These are phyloP conservation scores for Euborellia annulipes DNA, from an alignment of 1,140 invertebrate genomes.

Conservation along the genomic window DNA sequence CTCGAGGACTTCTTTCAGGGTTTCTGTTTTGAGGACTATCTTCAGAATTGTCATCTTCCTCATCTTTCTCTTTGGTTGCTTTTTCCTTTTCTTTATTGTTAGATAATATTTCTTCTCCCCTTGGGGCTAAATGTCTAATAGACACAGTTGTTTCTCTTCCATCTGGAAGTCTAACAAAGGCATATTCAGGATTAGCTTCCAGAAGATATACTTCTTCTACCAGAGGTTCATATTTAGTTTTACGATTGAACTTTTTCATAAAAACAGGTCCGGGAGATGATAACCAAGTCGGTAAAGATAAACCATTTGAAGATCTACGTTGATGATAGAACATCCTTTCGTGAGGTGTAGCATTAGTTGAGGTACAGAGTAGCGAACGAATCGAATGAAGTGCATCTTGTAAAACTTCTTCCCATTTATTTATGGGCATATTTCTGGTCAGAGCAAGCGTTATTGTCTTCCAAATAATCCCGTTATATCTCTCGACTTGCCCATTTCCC, in stretches of 20 bases:
- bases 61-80: too few species aligned
- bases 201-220: slow-evolving; percentile 8
- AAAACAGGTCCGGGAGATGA: slow-evolving; percentile 5
- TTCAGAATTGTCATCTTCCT: too few species aligned
- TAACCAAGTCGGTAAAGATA: background rate
- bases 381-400: slow-evolving; percentile 4
- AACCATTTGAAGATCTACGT: background rate
- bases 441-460: slow-evolving; percentile 12
- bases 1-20: too few species aligned
- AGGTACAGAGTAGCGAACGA: slow-evolving; percentile 8
- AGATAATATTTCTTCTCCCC: too few species aligned
- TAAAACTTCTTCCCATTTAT: slow-evolving; percentile 7
- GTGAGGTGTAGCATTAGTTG: slow-evolving; percentile 8
- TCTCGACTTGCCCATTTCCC: slow-evolving; percentile 10
- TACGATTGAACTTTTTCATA: background rate
- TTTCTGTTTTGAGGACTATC: too few species aligned
- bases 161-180: slow-evolving; percentile 7
- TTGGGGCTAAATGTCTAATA: slow-evolving; percentile 9
- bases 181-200: slow-evolving; percentile 10
- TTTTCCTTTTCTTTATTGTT: too few species aligned
- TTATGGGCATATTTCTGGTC: slow-evolving; percentile 1
- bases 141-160: slow-evolving; percentile 11
- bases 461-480: slow-evolving; percentile 16
- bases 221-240: slow-evolving; percentile 2
- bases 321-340: background rate